Percentiles rank a stretch among this genome's conserved stretches.
phyloP scores from a whole-genome alignment of 1,140 invertebrate genomes.

The Subanguina moxae region DNA sequence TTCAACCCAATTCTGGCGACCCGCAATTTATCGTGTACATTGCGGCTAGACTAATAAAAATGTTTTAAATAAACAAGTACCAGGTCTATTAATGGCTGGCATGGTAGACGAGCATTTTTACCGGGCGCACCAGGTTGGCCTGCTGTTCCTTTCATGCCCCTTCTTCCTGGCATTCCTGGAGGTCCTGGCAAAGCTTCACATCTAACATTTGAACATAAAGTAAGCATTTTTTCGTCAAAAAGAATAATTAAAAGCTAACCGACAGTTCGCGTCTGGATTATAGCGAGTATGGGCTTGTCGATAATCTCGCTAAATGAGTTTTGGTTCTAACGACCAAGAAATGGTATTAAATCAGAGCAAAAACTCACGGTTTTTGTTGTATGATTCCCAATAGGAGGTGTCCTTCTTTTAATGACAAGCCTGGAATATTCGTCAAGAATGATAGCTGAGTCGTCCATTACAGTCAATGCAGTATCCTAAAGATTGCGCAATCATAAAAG shows the following conservation, averaged over 20 bases:
- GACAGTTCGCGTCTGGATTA: slow-evolving; percentile 13
- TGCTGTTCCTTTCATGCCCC: slow-evolving; percentile 38
- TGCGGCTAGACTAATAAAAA: too few species aligned
- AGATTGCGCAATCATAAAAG: too few species aligned
- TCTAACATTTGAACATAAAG: too few species aligned
- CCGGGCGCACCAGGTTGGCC: slow-evolving; percentile 47
- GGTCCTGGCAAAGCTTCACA: slow-evolving; percentile 29
- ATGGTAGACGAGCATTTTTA: slow-evolving; percentile 48
- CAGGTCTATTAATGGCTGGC: slow-evolving; percentile 43
- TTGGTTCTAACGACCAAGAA: background rate
- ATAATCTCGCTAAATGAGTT: slow-evolving; percentile 14
- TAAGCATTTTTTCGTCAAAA: slow-evolving; percentile 2
- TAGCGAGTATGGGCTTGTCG: slow-evolving; percentile 16
- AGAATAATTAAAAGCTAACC: slow-evolving; percentile 7
- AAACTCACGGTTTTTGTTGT: slow-evolving; percentile 9
- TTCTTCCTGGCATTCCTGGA: slow-evolving; percentile 35
- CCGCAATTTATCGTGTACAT: too few species aligned
- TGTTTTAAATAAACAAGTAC: background rate
- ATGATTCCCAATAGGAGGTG: background rate
- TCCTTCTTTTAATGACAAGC: background rate
- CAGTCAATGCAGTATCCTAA: slow-evolving; percentile 33
- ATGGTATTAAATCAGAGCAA: background rate
- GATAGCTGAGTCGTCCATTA: slow-evolving; percentile 27
- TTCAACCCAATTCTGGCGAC: too few species aligned
- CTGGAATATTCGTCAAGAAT: slow-evolving; percentile 22